A percentile compares a stretch with the other conserved stretches of the same genome.
phyloP scores from a whole-genome alignment of 2,113 vertebrate genomes.

The Salvator merianae region DNA sequence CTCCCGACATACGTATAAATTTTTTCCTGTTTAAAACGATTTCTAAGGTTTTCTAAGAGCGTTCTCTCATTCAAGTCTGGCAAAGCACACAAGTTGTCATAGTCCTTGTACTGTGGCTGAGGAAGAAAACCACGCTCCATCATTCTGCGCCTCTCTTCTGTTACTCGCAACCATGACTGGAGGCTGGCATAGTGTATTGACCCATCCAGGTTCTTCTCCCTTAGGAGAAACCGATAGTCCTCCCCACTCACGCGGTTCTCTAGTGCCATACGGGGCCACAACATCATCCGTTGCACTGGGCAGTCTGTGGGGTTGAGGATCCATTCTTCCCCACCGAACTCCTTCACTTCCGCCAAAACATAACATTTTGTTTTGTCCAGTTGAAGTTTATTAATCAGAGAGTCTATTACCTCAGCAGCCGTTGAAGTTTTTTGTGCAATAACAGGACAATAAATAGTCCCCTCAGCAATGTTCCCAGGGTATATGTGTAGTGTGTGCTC shows the following conservation, averaged over 20 bases:
- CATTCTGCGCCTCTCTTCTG: conserved; percentile 91
- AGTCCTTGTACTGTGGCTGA: conserved; percentile 89
- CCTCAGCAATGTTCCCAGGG: conserved; percentile 91
- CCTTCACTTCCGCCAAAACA: conserved; percentile 95
- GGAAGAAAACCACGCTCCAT: conserved; percentile 93
- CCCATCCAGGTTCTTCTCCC: conserved; percentile 96
- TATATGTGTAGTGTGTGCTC: conserved; percentile 94
- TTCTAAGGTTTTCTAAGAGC: conserved; percentile 94
- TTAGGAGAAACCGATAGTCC: conserved; percentile 94
- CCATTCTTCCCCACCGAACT: conserved; percentile 98
- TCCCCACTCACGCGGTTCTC: conserved; percentile 91
- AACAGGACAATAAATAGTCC: conserved; percentile 95
- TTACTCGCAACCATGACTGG: conserved; percentile 95
- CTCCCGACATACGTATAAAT: conserved; percentile 98
- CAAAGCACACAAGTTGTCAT: conserved; percentile 90
- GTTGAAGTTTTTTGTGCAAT: conserved; percentile 91
- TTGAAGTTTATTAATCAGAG: conserved; percentile 86
- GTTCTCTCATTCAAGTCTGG: conserved; percentile 94
- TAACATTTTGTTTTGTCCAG: conserved; percentile 94
- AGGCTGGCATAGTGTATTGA: conserved; percentile 97
- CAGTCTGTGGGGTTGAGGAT: conserved; percentile 97
- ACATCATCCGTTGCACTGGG: conserved; percentile 97
- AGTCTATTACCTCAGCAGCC: conserved; percentile 93
- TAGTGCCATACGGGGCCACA: conserved; percentile 95
- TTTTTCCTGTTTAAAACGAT: conserved; percentile 94